Conservation (phyloP, 2,888 invertebrate species). For the Ophion obscuratus region DNA sequence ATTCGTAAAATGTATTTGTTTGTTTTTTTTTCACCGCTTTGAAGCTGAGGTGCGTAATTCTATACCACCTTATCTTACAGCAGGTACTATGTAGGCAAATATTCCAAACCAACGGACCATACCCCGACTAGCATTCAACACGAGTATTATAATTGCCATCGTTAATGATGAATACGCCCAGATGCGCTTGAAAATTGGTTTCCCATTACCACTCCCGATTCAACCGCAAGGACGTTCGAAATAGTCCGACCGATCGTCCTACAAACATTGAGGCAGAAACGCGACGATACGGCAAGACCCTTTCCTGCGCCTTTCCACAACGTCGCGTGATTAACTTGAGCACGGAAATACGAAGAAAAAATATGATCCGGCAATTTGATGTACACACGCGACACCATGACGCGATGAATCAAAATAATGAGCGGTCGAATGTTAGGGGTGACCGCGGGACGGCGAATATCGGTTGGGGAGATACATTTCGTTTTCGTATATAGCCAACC, state of each 20-base stretch:
- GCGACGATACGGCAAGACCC: not conserved
- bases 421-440: not conserved
- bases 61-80: no score
- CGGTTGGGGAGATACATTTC: not conserved
- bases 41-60: no score
- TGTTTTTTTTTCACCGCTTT: no score
- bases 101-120: no score
- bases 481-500: not conserved
- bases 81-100: no score
- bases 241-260: not conserved
- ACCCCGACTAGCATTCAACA: no score
- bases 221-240: not conserved
- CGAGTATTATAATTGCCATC: no score
- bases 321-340: not conserved
- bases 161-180: no score
- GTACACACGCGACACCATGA: not conserved
- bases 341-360: not conserved
- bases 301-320: not conserved
- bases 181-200: slow-evolving; percentile 3
- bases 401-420: slow-evolving; percentile 17
- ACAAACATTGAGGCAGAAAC: not conserved
- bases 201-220: not conserved
- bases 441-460: not conserved
- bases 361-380: not conserved
- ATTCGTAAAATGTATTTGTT: no score